Percentiles rank a stretch among this genome's conserved stretches.
Evolutionary conservation across 2,113 vertebrate species (phyloP).

Genomic region (Anhinga anhinga): DNA sequence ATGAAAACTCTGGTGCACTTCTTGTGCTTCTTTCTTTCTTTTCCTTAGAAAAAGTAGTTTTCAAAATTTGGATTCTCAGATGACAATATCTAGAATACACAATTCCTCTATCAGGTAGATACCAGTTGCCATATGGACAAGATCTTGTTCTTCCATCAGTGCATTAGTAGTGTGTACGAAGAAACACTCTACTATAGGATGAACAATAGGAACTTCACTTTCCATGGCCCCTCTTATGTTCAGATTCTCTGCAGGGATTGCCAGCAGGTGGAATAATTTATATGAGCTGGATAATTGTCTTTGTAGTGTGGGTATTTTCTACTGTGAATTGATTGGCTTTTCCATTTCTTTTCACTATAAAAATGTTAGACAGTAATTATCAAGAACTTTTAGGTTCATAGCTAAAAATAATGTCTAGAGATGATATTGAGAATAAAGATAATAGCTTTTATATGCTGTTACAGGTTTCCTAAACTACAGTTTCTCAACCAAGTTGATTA

Average conservation of each 20-base stretch:
- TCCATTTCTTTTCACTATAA: neutral
- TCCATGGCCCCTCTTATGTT: neutral
- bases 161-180: neutral
- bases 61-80: neutral
- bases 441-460: neutral
- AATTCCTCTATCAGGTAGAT: neutral
- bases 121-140: neutral
- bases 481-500: neutral
- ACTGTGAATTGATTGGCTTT: neutral
- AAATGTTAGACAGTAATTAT: neutral
- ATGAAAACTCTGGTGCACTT: neutral
- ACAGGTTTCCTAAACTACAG: neutral
- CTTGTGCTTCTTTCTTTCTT: neutral
- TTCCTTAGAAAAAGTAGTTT: neutral
- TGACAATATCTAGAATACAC: neutral
- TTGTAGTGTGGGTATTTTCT: neutral
- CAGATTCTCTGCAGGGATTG: neutral
- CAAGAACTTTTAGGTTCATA: neutral
- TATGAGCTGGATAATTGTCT: neutral
- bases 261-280: neutral
- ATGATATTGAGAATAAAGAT: neutral
- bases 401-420: neutral
- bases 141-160: neutral
- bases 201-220: neutral
- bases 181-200: neutral